A percentile compares a stretch with the other conserved stretches of the same genome.
These are phyloP conservation scores for Callionymus lyra DNA, from an alignment of 2,113 vertebrate genomes.

Conservation along the genomic window DNA sequence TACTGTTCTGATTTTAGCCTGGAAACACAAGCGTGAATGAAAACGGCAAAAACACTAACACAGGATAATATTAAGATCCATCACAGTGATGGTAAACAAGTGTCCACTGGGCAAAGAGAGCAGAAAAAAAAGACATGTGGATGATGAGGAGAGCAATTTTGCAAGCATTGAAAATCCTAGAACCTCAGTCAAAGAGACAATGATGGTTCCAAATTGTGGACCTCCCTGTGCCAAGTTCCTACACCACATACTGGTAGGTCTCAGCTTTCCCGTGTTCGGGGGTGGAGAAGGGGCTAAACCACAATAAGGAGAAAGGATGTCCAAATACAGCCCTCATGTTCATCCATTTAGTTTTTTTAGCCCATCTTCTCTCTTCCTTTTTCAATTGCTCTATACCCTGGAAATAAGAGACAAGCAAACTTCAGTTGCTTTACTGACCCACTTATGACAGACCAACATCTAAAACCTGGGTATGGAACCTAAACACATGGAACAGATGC, in stretches of 20 bases:
- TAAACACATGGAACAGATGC: too few relatives aligned
- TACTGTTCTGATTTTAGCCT: too few relatives aligned
- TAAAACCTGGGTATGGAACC: too few relatives aligned
- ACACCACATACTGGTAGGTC: slow-evolving; percentile 98
- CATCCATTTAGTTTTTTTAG: slow-evolving; percentile 99
- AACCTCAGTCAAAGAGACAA: too few relatives aligned
- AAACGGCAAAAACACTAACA: slow-evolving; percentile 8
- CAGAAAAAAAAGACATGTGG: too few relatives aligned
- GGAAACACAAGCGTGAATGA: too few relatives aligned
- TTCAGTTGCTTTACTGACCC: slow-evolving; percentile 49
- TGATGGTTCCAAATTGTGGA: too few relatives aligned
- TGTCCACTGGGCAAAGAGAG: too few relatives aligned
- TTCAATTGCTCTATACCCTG: slow-evolving; percentile 99
- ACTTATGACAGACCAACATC: too few relatives aligned
- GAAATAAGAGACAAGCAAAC: slow-evolving; percentile 89
- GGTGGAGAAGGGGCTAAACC: slow-evolving; percentile 97
- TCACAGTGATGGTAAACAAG: slow-evolving; percentile 40
- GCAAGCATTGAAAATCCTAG: too few relatives aligned
- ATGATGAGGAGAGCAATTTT: too few relatives aligned
- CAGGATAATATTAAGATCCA: slow-evolving; percentile 11
- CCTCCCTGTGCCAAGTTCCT: slow-evolving; percentile 34
- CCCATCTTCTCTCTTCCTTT: slow-evolving; percentile 99
- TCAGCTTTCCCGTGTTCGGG: slow-evolving; percentile 98
- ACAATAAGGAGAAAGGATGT: slow-evolving; percentile 97
- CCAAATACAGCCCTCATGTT: slow-evolving; percentile 99